Base-by-base conservation (phyloP, 2,888 invertebrate genomes). In the Ochlodes sylvanus region DNA sequence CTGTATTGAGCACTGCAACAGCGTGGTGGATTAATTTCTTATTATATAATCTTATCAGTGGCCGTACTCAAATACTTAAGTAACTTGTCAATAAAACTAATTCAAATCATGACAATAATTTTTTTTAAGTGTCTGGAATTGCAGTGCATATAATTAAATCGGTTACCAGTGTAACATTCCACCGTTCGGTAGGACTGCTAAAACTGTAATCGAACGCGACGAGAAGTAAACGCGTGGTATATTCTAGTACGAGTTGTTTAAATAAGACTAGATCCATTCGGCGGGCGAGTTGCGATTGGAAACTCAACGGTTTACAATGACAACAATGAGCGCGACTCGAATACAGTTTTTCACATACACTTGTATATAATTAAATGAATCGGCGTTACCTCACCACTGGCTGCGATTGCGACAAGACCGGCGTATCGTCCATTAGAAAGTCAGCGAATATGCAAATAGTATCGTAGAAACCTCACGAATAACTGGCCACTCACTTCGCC, bases 381-480 rank as follows among this genome's bases (percentile, higher is more conserved):
- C 84, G 85, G 83, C 87, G 90, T 93, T 92, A 93, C 92, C 92
- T 92, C 90, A 92, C 88, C 85, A 81, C 79, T 78, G 82, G 81
- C 83, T 86, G 85, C 87, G 86, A 91, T 92, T 92, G 92, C 92
- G 91, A 91, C 92, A 90, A 92, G 89, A 89, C 85, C 86, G 83
- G 88, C 91, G 88, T 88, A 90, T 91, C 90, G 92, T 89, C 92
- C 92, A 92, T 93, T 93, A 93, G 93, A 93, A 93, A 92, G 92
- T 93, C 90, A 87, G 90, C 88, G 89, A 92, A 92, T 92, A 93
- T 93, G 93, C 93, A 93, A 93, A 93, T 93, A 91, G 88, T 92
- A 91, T 91, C 89, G 92, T 93, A 92, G 92, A 92, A 92, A 92
- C 91, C 91, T 88, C 91, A 92, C 92, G 90, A 93, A 92, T 92